These are phyloP conservation scores for Perizoma affinitatum DNA, from an alignment of 2,888 invertebrate species.

Conservation along the genomic window DNA sequence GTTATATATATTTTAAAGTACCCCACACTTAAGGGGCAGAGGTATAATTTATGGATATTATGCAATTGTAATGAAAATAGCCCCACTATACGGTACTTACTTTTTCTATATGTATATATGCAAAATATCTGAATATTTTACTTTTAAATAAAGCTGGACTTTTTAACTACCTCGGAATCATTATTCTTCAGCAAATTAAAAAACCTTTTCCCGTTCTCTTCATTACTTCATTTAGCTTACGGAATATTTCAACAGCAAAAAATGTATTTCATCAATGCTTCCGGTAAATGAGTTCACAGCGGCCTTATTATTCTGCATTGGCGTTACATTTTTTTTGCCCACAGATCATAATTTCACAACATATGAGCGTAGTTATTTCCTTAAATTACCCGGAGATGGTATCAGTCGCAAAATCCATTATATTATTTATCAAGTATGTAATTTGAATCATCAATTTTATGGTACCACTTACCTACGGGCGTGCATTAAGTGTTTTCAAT, in stretches of 20 bases:
- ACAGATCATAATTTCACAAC: constrained; percentile 42
- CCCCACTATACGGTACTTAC: too few relatives aligned
- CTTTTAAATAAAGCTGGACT: constrained; percentile 17
- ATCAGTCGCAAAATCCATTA: constrained; percentile 45
- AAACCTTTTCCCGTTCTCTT: constrained; percentile 19
- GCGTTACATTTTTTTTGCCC: constrained; percentile 44
- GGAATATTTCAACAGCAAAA: constrained; percentile 28
- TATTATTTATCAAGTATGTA: constrained; percentile 47
- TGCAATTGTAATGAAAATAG: too few relatives aligned
- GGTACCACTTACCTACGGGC: constrained; percentile 47
- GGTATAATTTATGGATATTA: too few relatives aligned
- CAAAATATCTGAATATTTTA: constrained; percentile 1
- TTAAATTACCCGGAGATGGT: constrained; percentile 39
- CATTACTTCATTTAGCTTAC: constrained; percentile 25
- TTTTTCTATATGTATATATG: too few relatives aligned
- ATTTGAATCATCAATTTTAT: constrained; percentile 50
- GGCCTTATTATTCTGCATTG: constrained; percentile 41
- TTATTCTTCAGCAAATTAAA: constrained; percentile 24
- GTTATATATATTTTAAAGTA: too few relatives aligned
- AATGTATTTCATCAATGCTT: constrained; percentile 44
- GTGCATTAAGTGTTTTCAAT: constrained; percentile 53
- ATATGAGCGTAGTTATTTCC: constrained; percentile 38
- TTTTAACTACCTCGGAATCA: constrained; percentile 13
- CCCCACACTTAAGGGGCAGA: too few relatives aligned
- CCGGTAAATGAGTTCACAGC: constrained; percentile 37